Percentiles rank a stretch among this genome's conserved stretches.
Conservation (phyloP, 2,888 invertebrate species). For the Tachina fera region DNA sequence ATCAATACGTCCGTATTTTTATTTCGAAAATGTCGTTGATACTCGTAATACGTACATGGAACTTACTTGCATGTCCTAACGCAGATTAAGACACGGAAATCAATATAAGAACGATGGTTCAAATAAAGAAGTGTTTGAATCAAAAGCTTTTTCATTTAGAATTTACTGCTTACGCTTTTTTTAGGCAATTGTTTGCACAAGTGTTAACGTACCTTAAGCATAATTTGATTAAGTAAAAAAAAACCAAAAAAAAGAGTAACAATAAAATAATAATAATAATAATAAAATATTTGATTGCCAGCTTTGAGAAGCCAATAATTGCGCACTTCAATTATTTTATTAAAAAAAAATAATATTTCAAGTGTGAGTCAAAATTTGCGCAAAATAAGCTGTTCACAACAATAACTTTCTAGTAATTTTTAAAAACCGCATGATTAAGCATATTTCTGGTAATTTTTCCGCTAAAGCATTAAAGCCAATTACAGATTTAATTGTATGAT, state of each 20-base stretch:
- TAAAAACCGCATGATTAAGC: constrained; percentile 52
- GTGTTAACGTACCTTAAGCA: background rate
- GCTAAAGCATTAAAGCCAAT: constrained; percentile 47
- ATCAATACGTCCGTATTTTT: too few species aligned
- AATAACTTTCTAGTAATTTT: constrained; percentile 57
- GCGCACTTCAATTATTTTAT: background rate
- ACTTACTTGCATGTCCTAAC: too few species aligned
- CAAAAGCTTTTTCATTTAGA: too few species aligned
- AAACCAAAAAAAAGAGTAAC: background rate
- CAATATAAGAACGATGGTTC: too few species aligned
- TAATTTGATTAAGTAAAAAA: constrained; percentile 1
- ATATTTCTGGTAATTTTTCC: constrained; percentile 19
- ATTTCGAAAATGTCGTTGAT: too few species aligned
- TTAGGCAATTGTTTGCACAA: too few species aligned
- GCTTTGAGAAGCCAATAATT: constrained; percentile 2
- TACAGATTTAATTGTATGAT: constrained; percentile 32
- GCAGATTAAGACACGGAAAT: too few species aligned
- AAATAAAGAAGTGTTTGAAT: too few species aligned
- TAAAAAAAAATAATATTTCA: constrained; percentile 6
- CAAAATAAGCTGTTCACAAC: constrained; percentile 26
- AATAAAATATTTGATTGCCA: background rate
- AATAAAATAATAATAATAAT: background rate
- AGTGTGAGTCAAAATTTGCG: constrained; percentile 25
- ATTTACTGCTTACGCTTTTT: too few species aligned
- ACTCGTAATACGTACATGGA: too few species aligned